Percentiles rank a stretch among this genome's conserved stretches.
Conservation (phyloP, 2,113 vertebrate species). For the Rhea americana region DNA sequence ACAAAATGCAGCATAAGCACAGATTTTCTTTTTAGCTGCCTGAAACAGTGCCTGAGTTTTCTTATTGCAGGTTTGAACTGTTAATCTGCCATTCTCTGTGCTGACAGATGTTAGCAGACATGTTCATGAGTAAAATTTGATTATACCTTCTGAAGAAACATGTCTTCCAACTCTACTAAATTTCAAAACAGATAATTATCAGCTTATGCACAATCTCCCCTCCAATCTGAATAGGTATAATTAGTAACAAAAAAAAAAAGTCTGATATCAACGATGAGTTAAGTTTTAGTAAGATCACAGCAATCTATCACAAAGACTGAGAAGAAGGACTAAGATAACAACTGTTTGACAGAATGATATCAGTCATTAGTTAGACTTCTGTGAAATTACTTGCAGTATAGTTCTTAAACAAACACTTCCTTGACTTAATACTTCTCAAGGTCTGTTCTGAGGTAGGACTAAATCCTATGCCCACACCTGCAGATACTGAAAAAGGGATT, state of each 20-base stretch:
- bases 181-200: neutral
- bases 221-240: neutral
- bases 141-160: neutral
- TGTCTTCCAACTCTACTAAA: neutral
- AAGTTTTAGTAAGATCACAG: neutral
- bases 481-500: neutral
- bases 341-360: neutral
- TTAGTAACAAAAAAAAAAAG: neutral
- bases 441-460: neutral
- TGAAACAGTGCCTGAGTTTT: neutral
- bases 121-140: neutral
- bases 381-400: neutral
- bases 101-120: neutral
- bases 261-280: neutral
- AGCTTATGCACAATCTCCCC: neutral
- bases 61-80: neutral
- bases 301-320: neutral
- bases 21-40: neutral
- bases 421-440: neutral
- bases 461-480: neutral
- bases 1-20: neutral
- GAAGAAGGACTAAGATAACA: neutral
- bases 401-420: neutral
- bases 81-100: neutral
- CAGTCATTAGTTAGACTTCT: neutral